phyloP scores from a whole-genome alignment of 2,888 invertebrate genomes.

The Lysandra coridon region DNA sequence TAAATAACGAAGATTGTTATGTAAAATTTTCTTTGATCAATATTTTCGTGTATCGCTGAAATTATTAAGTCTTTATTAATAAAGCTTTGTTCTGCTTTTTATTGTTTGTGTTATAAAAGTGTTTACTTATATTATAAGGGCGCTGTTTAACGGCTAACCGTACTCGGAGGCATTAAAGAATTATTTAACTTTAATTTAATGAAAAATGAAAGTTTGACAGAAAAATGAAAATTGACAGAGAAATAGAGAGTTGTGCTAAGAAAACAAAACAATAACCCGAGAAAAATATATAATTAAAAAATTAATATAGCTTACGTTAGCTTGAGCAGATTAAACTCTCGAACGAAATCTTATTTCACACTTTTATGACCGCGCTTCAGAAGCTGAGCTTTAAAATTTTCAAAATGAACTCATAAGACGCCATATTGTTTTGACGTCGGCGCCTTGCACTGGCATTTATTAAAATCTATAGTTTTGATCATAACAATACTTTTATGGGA shows the following conservation, averaged over 20 bases:
- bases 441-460: constrained; percentile 14
- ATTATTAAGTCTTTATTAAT: too few species aligned
- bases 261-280: neutral
- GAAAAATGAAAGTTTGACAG: too few species aligned
- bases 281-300: constrained; percentile 7
- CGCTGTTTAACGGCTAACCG: too few species aligned
- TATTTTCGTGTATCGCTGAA: too few species aligned
- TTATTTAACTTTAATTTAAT: too few species aligned
- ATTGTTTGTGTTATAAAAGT: too few species aligned
- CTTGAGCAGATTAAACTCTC: neutral
- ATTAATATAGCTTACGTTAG: neutral
- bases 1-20: too few species aligned
- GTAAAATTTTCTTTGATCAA: too few species aligned
- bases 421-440: constrained; percentile 12
- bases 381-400: constrained; percentile 12
- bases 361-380: neutral
- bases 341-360: constrained; percentile 16
- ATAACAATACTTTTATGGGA: neutral
- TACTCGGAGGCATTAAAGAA: too few species aligned
- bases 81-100: too few species aligned
- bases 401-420: constrained; percentile 21
- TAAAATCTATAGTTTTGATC: constrained; percentile 20
- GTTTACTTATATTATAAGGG: too few species aligned
- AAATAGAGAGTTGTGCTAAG: neutral
- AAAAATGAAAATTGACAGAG: neutral